These are phyloP conservation scores for Drosophila robusta DNA, from an alignment of 2,888 invertebrate genomes.

Conservation along the genomic window DNA sequence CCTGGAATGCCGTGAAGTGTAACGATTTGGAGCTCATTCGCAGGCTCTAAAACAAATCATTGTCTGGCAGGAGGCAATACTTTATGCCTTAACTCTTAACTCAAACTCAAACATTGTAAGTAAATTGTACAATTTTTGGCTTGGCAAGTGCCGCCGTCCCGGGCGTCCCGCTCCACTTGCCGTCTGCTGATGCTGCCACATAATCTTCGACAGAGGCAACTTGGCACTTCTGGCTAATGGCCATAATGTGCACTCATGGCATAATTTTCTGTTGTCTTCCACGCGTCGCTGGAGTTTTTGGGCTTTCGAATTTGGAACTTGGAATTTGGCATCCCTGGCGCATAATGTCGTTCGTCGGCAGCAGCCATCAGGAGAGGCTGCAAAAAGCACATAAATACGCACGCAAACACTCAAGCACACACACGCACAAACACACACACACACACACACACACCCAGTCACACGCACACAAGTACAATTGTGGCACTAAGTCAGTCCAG, in stretches of 20 bases:
- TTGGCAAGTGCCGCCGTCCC: constrained; percentile 23
- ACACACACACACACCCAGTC: constrained; percentile 1
- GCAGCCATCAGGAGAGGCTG: constrained; percentile 21
- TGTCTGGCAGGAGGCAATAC: constrained; percentile 8
- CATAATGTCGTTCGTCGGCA: constrained; percentile 47
- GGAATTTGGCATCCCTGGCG: constrained; percentile 48
- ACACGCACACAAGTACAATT: constrained; percentile 5
- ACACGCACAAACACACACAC: constrained; percentile 5
- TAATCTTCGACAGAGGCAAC: constrained; percentile 47
- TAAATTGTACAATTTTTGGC: constrained; percentile 34
- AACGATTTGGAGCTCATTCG: constrained; percentile 40
- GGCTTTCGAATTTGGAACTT: constrained; percentile 12
- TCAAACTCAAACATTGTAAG: constrained; percentile 6
- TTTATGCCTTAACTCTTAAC: constrained; percentile 23
- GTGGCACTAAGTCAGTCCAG: constrained; percentile 27
- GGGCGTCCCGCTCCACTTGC: not conserved
- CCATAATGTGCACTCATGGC: constrained; percentile 67
- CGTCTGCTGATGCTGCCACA: constrained; percentile 19
- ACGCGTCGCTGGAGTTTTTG: constrained; percentile 50
- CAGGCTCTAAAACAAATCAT: constrained; percentile 37
- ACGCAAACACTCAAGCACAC: constrained; percentile 28
- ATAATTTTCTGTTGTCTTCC: constrained; percentile 58
- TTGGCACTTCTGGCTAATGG: constrained; percentile 67
- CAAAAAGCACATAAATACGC: constrained; percentile 51
- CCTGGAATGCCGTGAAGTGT: constrained; percentile 20